Conservation (phyloP, 2,888 invertebrate species). For the Encarsia formosa region DNA sequence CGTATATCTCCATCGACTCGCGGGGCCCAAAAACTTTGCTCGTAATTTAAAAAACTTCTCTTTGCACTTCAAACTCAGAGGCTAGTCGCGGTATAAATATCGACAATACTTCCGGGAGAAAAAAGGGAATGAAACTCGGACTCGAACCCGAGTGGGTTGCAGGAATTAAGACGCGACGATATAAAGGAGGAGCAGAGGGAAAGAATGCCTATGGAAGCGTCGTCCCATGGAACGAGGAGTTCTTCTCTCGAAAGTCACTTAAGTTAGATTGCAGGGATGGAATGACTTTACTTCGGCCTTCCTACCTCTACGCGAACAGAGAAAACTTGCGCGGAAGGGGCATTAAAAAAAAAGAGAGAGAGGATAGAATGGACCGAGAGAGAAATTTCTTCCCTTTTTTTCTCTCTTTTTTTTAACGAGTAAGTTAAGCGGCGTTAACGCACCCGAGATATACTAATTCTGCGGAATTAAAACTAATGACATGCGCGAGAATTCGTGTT, state of each 20-base stretch:
- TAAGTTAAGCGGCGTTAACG: conserved; percentile 19
- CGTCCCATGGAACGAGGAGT: no score
- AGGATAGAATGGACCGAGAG: no score
- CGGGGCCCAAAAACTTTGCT: no score
- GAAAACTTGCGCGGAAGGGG: conserved; percentile 16
- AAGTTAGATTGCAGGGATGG: conserved; percentile 50
- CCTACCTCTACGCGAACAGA: not conserved
- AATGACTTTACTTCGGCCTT: conserved; percentile 48
- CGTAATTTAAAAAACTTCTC: no score
- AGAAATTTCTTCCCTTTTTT: no score
- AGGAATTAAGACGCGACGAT: conserved; percentile 4
- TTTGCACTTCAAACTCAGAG: no score
- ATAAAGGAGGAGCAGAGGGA: no score
- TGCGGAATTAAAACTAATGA: no score
- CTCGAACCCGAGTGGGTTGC: conserved; percentile 1
- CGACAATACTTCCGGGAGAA: conserved; percentile 4
- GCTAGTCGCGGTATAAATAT: conserved; percentile 24
- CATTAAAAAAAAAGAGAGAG: conserved; percentile 15
- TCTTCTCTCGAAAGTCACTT: conserved; percentile 51
- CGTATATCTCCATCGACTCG: no score
- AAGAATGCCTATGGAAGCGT: no score
- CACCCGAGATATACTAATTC: conserved; percentile 24
- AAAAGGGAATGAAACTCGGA: not conserved
- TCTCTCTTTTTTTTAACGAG: no score
- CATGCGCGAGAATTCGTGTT: no score